A percentile compares a stretch with the other conserved stretches of the same genome.
These are phyloP conservation scores for Amphiprion percula DNA, from an alignment of 2,113 vertebrate species.

Conservation along the genomic window DNA sequence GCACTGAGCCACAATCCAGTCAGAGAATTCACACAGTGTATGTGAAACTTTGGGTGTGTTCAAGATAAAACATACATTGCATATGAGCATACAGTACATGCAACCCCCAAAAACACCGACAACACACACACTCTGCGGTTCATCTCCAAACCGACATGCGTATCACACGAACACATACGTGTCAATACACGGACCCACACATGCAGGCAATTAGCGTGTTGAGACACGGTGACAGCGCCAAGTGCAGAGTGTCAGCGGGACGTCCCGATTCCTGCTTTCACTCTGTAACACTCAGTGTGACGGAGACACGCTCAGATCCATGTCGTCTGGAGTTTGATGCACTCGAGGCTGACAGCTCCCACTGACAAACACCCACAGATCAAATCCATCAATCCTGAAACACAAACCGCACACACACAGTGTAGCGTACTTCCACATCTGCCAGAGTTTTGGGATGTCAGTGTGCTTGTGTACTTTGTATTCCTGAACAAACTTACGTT, in stretches of 20 bases:
- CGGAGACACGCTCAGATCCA: conserved; percentile 17
- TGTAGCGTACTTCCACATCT: conserved; percentile 12
- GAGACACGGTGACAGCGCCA: conserved; percentile 41
- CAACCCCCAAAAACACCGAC: not conserved
- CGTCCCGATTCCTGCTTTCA: conserved; percentile 54
- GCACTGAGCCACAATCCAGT: conserved; percentile 6
- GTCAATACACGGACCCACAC: not conserved
- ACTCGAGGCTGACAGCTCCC: conserved; percentile 26
- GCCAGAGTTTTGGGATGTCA: conserved; percentile 5
- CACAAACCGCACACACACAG: conserved; percentile 5
- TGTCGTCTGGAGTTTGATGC: conserved; percentile 36
- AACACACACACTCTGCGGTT: not conserved
- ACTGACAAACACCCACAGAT: conserved; percentile 18
- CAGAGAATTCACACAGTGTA: not conserved
- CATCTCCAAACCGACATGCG: not conserved
- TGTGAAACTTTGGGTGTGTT: not conserved
- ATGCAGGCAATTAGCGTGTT: conserved; percentile 36
- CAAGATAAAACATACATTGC: not conserved
- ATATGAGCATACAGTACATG: not conserved
- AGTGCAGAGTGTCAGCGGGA: conserved; percentile 44
- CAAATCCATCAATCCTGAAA: conserved; percentile 39
- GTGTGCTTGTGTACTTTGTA: not conserved
- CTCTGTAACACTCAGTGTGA: conserved; percentile 51
- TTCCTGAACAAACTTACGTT: too few relatives aligned
- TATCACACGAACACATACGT: conserved; percentile 7